A percentile compares a stretch with the other conserved stretches of the same genome.
These are phyloP conservation scores for Rhimphoctona megacephalus DNA, from an alignment of 2,888 invertebrate species.

Conservation along the genomic window DNA sequence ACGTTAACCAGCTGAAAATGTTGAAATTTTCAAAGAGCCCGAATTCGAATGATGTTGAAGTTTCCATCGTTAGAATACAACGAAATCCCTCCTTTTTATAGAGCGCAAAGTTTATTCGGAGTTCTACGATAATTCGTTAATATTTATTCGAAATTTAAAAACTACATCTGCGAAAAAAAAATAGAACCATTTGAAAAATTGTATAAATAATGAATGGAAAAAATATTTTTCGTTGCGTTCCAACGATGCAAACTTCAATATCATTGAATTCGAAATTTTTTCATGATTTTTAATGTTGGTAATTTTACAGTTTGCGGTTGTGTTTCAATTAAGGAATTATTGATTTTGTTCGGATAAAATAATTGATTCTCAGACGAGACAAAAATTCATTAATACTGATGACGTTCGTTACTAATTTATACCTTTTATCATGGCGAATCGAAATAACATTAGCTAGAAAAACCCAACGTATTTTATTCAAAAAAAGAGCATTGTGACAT, in stretches of 20 bases:
- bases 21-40: neutral
- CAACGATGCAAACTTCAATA: no score
- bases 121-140: no score
- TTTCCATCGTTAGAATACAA: no score
- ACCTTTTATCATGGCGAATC: neutral
- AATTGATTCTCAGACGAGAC: neutral
- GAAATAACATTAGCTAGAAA: neutral
- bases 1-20: neutral
- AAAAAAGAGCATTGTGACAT: constrained; percentile 74
- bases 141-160: no score
- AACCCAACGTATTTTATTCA: constrained; percentile 63
- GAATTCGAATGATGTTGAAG: no score
- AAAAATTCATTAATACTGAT: neutral
- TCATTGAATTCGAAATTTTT: neutral
- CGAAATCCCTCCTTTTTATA: no score
- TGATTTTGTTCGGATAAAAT: neutral
- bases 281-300: neutral
- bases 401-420: neutral
- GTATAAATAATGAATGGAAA: no score
- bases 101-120: no score
- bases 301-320: neutral
- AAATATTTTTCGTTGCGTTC: no score
- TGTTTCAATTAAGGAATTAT: neutral
- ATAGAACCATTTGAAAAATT: no score
- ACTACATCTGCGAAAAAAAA: no score